Percentiles rank a stretch among this genome's conserved stretches.
phyloP scores from a whole-genome alignment of 2,888 invertebrate genomes.

The Lordiphosa andalusiaca region DNA sequence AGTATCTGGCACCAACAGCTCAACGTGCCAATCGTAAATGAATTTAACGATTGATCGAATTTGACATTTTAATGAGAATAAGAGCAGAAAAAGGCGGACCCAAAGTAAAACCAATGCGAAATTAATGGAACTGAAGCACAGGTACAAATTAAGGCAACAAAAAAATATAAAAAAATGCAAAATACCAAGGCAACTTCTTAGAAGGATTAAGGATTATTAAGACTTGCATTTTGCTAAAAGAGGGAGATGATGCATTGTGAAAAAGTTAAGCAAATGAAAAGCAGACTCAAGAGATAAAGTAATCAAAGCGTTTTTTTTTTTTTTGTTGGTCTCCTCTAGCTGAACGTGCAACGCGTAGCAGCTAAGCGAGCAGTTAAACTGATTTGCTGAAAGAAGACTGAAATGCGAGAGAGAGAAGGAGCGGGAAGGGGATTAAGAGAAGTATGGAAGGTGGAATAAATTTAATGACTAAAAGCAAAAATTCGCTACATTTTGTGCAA shows the following conservation, averaged over 20 bases:
- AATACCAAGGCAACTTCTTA: slow-evolving; percentile 12
- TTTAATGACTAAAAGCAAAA: slow-evolving; percentile 17
- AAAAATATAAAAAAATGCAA: too few relatives aligned
- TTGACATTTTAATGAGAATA: slow-evolving; percentile 39
- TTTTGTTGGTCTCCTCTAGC: too few relatives aligned
- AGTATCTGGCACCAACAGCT: slow-evolving; percentile 9
- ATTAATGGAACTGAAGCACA: slow-evolving; percentile 17
- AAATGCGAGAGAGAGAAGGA: background rate
- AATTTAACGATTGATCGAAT: slow-evolving; percentile 51
- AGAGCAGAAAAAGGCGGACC: slow-evolving; percentile 6
- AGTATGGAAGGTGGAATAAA: slow-evolving; percentile 5
- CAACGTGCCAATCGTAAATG: slow-evolving; percentile 39
- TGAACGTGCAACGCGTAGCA: slow-evolving; percentile 16
- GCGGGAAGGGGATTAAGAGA: too few relatives aligned
- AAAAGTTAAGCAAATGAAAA: slow-evolving; percentile 45
- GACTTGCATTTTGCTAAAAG: slow-evolving; percentile 39
- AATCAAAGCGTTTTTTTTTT: slow-evolving; percentile 50
- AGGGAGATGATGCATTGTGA: slow-evolving; percentile 15
- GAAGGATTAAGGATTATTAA: slow-evolving; percentile 43
- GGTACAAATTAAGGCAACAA: slow-evolving; percentile 5
- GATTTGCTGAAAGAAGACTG: slow-evolving; percentile 25
- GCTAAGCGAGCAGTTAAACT: slow-evolving; percentile 34
- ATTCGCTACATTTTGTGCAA: background rate
- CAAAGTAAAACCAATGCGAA: background rate
- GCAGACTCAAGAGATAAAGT: slow-evolving; percentile 40